A percentile compares a stretch with the other conserved stretches of the same genome.
These are phyloP conservation scores for Bombylius discolor DNA, from an alignment of 2,888 invertebrate genomes.

Conservation along the genomic window DNA sequence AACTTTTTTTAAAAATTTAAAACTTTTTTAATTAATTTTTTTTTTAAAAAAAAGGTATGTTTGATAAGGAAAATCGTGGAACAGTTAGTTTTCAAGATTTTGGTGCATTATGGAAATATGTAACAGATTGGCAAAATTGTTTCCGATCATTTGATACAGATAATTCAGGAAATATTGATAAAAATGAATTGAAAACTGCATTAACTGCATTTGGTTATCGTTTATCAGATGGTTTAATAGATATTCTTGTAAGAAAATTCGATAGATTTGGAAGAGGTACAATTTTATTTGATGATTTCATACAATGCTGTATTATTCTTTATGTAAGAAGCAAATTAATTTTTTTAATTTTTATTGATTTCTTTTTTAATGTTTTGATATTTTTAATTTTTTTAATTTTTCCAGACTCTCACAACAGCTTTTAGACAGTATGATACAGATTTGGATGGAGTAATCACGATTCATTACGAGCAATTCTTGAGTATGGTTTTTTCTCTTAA, in stretches of 20 bases:
- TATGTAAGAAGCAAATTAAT: slow-evolving; percentile 52
- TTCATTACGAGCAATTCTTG: slow-evolving; percentile 91
- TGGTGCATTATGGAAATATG: slow-evolving; percentile 92
- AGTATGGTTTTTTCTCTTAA: slow-evolving; percentile 78
- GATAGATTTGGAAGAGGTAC: slow-evolving; percentile 83
- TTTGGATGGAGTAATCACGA: slow-evolving; percentile 87
- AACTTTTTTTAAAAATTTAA: neutral
- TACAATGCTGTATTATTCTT: slow-evolving; percentile 86
- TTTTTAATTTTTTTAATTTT: slow-evolving; percentile 23
- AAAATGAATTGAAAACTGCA: slow-evolving; percentile 77
- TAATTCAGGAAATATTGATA: slow-evolving; percentile 85
- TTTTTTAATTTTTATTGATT: neutral
- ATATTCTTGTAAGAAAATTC: slow-evolving; percentile 77
- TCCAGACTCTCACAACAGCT: slow-evolving; percentile 76
- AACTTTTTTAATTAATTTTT: neutral
- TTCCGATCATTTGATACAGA: slow-evolving; percentile 91
- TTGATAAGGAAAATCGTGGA: slow-evolving; percentile 80
- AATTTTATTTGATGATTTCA: slow-evolving; percentile 96
- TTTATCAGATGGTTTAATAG: slow-evolving; percentile 69
- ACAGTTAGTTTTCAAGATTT: slow-evolving; percentile 92
- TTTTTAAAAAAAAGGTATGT: slow-evolving; percentile 74
- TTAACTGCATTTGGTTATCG: slow-evolving; percentile 81
- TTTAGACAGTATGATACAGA: slow-evolving; percentile 84
- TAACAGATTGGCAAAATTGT: slow-evolving; percentile 94
- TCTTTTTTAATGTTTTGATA: slow-evolving; percentile 2